Conservation (phyloP, 1,140 invertebrate species). For the Drosophila nebulosa region DNA sequence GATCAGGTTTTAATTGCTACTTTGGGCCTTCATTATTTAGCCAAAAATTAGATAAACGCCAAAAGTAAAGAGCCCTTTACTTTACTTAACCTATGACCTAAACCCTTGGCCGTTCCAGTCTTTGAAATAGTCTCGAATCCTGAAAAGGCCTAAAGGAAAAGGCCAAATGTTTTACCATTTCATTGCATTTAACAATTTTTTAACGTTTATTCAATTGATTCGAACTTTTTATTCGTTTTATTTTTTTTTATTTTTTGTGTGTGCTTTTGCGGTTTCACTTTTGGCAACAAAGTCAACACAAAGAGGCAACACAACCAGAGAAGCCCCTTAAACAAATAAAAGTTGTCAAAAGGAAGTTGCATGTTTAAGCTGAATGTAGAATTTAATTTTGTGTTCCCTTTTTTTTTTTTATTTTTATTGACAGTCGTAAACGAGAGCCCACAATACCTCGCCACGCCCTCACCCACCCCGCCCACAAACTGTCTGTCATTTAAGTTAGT, state of each 20-base stretch:
- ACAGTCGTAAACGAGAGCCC: not conserved
- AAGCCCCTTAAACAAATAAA: slow-evolving; percentile 1
- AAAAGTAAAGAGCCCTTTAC: too few relatives aligned
- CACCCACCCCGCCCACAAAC: not conserved
- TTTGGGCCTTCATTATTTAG: not conserved
- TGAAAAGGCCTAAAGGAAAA: too few relatives aligned
- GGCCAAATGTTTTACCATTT: too few relatives aligned
- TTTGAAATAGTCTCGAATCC: too few relatives aligned
- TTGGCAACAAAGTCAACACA: not conserved
- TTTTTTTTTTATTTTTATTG: not conserved
- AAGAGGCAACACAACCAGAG: not conserved
- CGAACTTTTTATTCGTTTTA: not conserved
- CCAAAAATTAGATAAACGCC: too few relatives aligned
- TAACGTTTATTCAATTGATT: not conserved
- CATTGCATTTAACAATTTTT: not conserved
- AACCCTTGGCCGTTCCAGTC: too few relatives aligned
- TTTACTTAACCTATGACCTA: too few relatives aligned
- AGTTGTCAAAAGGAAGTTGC: not conserved
- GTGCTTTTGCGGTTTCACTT: not conserved
- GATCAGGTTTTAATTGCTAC: not conserved
- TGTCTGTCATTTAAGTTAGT: slow-evolving; percentile 1
- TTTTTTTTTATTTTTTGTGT: too few relatives aligned
- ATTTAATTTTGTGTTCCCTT: slow-evolving; percentile 2
- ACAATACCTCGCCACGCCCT: not conserved
- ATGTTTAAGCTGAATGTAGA: not conserved